phyloP scores from a whole-genome alignment of 2,888 invertebrate species.

The Byasa hedistus region DNA sequence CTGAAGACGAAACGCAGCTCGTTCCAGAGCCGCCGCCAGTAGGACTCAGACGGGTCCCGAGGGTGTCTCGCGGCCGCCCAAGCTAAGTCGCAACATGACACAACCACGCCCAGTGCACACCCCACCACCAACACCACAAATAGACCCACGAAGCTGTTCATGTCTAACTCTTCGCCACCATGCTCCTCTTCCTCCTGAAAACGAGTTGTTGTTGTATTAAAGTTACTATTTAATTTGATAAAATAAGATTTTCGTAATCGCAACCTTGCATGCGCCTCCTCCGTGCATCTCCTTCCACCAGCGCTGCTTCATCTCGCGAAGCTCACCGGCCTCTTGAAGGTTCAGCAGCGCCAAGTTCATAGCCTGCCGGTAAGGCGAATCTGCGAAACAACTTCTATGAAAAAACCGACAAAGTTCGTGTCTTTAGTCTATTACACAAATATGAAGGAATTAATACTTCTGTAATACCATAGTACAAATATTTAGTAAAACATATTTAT shows the following conservation, averaged over 20 bases:
- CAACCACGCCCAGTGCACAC: slow-evolving; percentile 81
- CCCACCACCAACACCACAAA: slow-evolving; percentile 88
- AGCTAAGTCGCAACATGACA: slow-evolving; percentile 83
- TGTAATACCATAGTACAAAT: no score
- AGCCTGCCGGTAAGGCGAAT: slow-evolving; percentile 86
- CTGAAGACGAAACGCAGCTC: slow-evolving; percentile 70
- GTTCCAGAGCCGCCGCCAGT: slow-evolving; percentile 48
- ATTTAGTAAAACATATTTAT: no score
- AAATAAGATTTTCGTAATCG: no score
- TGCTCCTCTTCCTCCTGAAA: slow-evolving; percentile 54
- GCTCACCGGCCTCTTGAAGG: slow-evolving; percentile 90
- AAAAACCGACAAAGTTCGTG: no score
- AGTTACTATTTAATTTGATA: no score
- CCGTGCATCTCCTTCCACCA: slow-evolving; percentile 95
- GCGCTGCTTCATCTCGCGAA: slow-evolving; percentile 88
- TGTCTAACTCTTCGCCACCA: slow-evolving; percentile 67
- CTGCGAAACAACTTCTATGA: slow-evolving; percentile 51
- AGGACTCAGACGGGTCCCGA: slow-evolving; percentile 44
- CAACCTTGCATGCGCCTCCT: slow-evolving; percentile 85
- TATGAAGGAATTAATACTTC: no score
- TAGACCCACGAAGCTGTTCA: slow-evolving; percentile 90
- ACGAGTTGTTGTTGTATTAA: no score
- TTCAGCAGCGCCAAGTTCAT: slow-evolving; percentile 90
- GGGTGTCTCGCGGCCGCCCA: slow-evolving; percentile 52
- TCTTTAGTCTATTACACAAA: no score